Conservation (phyloP, 2,113 vertebrate species). For the Mobula hypostoma region DNA sequence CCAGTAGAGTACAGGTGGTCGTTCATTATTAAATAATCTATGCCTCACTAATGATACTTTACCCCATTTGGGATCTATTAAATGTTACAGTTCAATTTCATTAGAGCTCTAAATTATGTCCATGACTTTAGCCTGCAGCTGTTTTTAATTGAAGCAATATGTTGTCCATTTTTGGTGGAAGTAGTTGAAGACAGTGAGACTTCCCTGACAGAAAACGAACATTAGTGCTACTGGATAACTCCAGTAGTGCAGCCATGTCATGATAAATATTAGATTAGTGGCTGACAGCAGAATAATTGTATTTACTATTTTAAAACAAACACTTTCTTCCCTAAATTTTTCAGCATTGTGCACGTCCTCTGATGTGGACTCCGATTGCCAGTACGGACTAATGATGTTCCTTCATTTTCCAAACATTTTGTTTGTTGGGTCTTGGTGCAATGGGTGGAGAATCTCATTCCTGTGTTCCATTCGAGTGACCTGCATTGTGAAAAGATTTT, state of each 20-base stretch:
- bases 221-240: not conserved
- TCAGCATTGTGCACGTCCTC: not conserved
- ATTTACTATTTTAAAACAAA: not conserved
- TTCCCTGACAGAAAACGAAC: not conserved
- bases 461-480: slow-evolving; percentile 55
- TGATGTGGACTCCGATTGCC: slow-evolving; percentile 1
- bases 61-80: slow-evolving; percentile 12
- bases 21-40: not conserved
- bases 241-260: not conserved
- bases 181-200: not conserved
- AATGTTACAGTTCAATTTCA: slow-evolving; percentile 8
- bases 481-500: slow-evolving; percentile 43
- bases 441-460: slow-evolving; percentile 49
- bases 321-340: not conserved
- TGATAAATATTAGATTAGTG: not conserved
- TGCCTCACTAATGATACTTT: not conserved
- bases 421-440: slow-evolving; percentile 49
- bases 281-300: not conserved
- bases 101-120: not conserved
- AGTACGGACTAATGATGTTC: not conserved
- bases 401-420: slow-evolving; percentile 27
- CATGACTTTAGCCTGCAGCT: not conserved
- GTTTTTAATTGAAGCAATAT: slow-evolving; percentile 23
- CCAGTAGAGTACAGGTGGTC: not conserved
- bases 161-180: not conserved